Base-by-base conservation (phyloP, 2,888 invertebrate genomes). In the Xiphydria camelus region DNA sequence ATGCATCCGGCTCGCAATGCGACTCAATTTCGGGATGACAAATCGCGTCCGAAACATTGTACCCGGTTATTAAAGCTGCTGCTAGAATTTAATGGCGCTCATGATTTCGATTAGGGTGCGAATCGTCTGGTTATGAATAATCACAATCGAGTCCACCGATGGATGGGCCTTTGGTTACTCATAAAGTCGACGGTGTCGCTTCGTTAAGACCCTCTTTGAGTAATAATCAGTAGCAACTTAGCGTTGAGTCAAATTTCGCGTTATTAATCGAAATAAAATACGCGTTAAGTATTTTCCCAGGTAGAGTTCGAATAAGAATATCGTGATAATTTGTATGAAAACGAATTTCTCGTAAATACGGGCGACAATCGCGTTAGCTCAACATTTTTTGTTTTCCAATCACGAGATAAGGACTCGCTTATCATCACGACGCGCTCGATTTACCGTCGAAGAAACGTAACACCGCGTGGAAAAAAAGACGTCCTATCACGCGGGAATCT, bases 11-110 rank as follows among this genome's bases (percentile, higher is more conserved):
- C 32, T 26, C 26, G 41, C 51, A 55, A 62, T 59, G 62, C 57
- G 64, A 65, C 66, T 67, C 66, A 66, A 67, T 67, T 66, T 60
- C 57, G 55, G 60, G 54, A 66, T 67, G 66, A 67, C 63, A 66
- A 66, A 67, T 67, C 59, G 63, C 51, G 47, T 44, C 51, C 48
- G 54, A 51, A 53, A 57, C 59, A 63, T 57, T 55, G 53, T 57
- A 46, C 60, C 55, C 57, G 62, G 57, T 57, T 63, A 66, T 66
- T 64, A 64, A 66, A 65, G 66, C 58, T n/a, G 64, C 65, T 61
- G 60, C 59, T 50, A 51, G 53, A 57, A 63, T 65, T 64, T 65
- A 65, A 66, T 65, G 66, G 65, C 62, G 60, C 60, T 57, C 61
- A 56, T 62, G 61, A 66, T 57, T 57, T 54, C 55, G 55, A 55